phyloP scores from a whole-genome alignment of 1,140 invertebrate species.

The Halictus rubicundus region DNA sequence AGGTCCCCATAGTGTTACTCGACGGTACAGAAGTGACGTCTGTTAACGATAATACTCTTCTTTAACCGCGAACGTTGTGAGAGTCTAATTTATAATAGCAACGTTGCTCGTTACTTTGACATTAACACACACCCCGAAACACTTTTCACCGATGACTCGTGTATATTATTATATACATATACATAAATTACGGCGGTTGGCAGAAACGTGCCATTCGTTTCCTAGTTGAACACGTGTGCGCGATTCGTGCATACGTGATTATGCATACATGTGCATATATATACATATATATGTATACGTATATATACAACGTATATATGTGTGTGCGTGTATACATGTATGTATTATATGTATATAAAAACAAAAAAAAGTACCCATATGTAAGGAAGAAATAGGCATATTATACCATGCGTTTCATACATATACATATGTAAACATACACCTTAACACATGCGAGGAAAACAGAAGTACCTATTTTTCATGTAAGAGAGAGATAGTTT shows the following conservation, averaged over 20 bases:
- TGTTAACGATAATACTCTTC: slow-evolving; percentile 46
- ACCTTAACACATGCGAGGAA: slow-evolving; percentile 56
- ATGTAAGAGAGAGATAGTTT: slow-evolving; percentile 74
- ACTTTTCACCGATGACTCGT: slow-evolving; percentile 17
- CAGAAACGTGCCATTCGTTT: slow-evolving; percentile 47
- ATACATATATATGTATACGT: slow-evolving; percentile 40
- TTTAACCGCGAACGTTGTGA: slow-evolving; percentile 18
- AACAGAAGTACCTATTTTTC: slow-evolving; percentile 74
- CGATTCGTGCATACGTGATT: slow-evolving; percentile 30
- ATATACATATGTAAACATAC: slow-evolving; percentile 63
- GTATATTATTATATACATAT: no score
- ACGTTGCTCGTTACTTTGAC: slow-evolving; percentile 37
- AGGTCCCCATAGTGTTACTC: neutral
- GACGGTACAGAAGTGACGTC: slow-evolving; percentile 3
- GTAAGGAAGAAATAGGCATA: slow-evolving; percentile 35
- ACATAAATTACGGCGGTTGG: no score
- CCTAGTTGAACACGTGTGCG: slow-evolving; percentile 25
- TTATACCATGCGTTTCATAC: slow-evolving; percentile 54
- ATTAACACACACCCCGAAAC: neutral
- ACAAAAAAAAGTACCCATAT: slow-evolving; percentile 27
- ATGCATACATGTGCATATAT: slow-evolving; percentile 52
- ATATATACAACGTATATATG: slow-evolving; percentile 13
- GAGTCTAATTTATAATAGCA: slow-evolving; percentile 37
- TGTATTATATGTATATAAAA: no score
- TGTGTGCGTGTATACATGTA: slow-evolving; percentile 39